Percentiles rank a stretch among this genome's conserved stretches.
These are phyloP conservation scores for Drosophila fungiperda DNA, from an alignment of 2,888 invertebrate species.

Conservation along the genomic window DNA sequence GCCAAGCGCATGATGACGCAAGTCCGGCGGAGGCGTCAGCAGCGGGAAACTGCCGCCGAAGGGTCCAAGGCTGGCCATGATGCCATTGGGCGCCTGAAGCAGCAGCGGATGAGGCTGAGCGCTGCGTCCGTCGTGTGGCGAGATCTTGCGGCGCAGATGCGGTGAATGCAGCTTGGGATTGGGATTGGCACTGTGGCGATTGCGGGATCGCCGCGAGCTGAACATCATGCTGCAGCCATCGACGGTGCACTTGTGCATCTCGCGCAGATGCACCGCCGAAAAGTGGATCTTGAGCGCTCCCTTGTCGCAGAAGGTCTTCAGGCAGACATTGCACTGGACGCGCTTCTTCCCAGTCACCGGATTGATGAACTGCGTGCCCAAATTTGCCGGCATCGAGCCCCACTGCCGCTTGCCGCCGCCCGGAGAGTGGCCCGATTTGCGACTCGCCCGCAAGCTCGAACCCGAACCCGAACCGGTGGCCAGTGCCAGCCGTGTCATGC, in stretches of 20 bases:
- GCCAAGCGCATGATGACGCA: conserved; percentile 84
- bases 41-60: conserved; percentile 93
- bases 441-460: conserved; percentile 67
- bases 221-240: conserved; percentile 99
- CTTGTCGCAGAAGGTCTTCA: conserved; percentile 99
- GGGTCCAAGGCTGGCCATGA: conserved; percentile 88
- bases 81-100: conserved; percentile 88
- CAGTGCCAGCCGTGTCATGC: conserved; percentile 66
- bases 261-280: conserved; percentile 98
- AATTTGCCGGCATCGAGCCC: conserved; percentile 92
- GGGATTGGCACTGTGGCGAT: conserved; percentile 98
- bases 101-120: conserved; percentile 93
- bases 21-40: conserved; percentile 87
- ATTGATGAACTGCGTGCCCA: conserved; percentile 96
- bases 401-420: conserved; percentile 91
- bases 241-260: conserved; percentile 99
- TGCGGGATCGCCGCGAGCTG: conserved; percentile 97
- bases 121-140: conserved; percentile 96
- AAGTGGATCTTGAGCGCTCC: conserved; percentile 99
- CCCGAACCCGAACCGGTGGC: conserved; percentile 16
- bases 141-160: conserved; percentile 96
- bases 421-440: conserved; percentile 83
- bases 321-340: conserved; percentile 98
- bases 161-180: conserved; percentile 99
- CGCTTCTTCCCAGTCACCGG: conserved; percentile 97